Evolutionary conservation across 2,113 vertebrate species (phyloP), one percentile per base, ranked within the genome.

Genomic region (Cisticola juncidis): DNA sequence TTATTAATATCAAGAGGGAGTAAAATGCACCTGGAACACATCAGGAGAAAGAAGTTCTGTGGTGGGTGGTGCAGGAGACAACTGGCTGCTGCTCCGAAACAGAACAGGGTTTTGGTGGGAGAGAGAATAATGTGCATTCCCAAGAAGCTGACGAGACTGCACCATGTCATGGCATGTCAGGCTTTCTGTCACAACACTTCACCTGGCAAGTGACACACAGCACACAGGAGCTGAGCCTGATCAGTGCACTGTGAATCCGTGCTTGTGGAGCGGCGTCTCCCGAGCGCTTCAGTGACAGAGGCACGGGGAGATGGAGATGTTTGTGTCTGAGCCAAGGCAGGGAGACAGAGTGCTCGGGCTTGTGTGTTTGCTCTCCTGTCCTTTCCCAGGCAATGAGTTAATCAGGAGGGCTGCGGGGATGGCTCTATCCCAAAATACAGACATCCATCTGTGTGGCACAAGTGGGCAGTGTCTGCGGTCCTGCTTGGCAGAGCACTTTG

Each of bases 351-450:
- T 6, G 26, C 14, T 94, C 36, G 42, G 44, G 38, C 79, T 81
- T 86, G 33, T 51, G 47, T 79, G 51, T 86, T 96, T 95, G 80
- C 81, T 70, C 79, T 95, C 78, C 86, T 40, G 40, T 28, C 70
- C n/a, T 82, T 90, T 64, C 90, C 60, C 58, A 57, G 56, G 35
- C 84, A 86, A 80, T 83, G 95, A 96, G 88, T 96, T 94, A 68
- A 93, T 97, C 78, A 74, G 88, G 50, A 92, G 53, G 28, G 24
- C 58, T 92, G 70, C 36, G 3, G 22, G 65, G 50, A 70, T 72
- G 64, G 48, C 81, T 73, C 71, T 20, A 23, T 56, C 58, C 83
- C 85, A 45, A 74, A 69, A 76, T 50, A 21, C 54, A 42, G 78
- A 19, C 2, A 1, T 90, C 91, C 85, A 60, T 56, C 13, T 13